Evolutionary conservation across 2,113 vertebrate species (phyloP).

Genomic region (Rousettus leschenaultii): DNA sequence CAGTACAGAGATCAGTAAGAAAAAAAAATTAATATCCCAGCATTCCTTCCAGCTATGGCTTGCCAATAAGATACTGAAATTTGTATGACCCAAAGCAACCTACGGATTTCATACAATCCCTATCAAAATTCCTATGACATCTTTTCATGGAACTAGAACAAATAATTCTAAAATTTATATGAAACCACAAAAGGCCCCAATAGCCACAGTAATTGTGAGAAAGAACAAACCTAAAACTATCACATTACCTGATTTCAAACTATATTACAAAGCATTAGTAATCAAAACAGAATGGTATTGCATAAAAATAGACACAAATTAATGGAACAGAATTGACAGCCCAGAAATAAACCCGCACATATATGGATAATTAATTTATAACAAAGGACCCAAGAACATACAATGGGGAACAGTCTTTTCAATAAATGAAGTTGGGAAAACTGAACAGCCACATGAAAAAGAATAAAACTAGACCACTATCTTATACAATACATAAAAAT

Average conservation of each 20-base stretch:
- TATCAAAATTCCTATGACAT: background rate
- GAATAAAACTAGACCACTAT: background rate
- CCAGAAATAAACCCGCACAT: background rate
- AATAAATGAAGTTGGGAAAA: background rate
- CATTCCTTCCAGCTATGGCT: background rate
- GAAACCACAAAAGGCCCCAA: background rate
- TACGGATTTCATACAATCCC: background rate
- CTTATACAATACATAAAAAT: background rate
- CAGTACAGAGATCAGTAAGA: background rate
- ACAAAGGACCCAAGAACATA: background rate
- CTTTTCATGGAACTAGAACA: background rate
- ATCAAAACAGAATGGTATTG: background rate
- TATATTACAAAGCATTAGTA: background rate
- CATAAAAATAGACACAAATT: background rate
- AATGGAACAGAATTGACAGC: background rate
- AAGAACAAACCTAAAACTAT: background rate
- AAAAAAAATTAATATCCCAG: background rate
- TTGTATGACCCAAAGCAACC: background rate
- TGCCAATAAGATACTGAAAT: background rate
- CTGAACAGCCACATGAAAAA: background rate
- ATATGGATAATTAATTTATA: background rate
- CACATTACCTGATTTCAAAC: background rate
- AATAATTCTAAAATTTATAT: background rate
- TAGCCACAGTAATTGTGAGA: background rate
- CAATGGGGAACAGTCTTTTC: background rate